Percentiles rank a stretch among this genome's conserved stretches.
phyloP scores from a whole-genome alignment of 2,113 vertebrate species.

The Hypanus sabinus region DNA sequence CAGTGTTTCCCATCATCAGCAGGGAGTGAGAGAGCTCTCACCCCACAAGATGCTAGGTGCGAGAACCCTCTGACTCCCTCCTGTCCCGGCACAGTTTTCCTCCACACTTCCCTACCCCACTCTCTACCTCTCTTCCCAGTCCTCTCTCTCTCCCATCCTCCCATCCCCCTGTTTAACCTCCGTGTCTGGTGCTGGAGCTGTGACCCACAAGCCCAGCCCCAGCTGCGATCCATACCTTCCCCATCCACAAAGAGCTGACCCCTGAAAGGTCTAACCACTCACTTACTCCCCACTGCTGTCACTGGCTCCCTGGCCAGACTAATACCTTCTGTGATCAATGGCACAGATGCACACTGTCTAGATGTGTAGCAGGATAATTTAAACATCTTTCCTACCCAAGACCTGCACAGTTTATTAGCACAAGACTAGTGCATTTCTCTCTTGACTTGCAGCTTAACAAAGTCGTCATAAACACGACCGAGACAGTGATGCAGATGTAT shows the following conservation, averaged over 20 bases:
- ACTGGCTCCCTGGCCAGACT: no score
- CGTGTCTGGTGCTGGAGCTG: no score
- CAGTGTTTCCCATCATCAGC: neutral
- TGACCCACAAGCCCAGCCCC: no score
- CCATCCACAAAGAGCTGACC: no score
- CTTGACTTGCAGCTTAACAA: conserved; percentile 59
- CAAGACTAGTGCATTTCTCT: conserved; percentile 47
- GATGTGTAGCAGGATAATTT: no score
- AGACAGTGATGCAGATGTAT: conserved; percentile 62
- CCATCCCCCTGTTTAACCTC: conserved; percentile 42
- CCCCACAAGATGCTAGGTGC: no score
- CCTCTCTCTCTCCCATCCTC: conserved; percentile 42
- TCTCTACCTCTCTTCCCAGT: conserved; percentile 19
- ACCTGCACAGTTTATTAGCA: neutral
- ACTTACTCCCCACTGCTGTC: no score
- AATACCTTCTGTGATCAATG: no score
- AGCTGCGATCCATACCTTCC: no score
- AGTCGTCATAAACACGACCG: conserved; percentile 57
- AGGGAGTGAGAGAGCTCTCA: no score
- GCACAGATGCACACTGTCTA: no score
- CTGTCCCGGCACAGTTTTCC: conserved; percentile 41
- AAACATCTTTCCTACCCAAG: neutral
- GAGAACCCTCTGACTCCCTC: neutral
- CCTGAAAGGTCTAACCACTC: no score
- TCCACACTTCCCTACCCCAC: conserved; percentile 29